phyloP scores from a whole-genome alignment of 2,888 invertebrate genomes.

The Polydrusus cervinus region DNA sequence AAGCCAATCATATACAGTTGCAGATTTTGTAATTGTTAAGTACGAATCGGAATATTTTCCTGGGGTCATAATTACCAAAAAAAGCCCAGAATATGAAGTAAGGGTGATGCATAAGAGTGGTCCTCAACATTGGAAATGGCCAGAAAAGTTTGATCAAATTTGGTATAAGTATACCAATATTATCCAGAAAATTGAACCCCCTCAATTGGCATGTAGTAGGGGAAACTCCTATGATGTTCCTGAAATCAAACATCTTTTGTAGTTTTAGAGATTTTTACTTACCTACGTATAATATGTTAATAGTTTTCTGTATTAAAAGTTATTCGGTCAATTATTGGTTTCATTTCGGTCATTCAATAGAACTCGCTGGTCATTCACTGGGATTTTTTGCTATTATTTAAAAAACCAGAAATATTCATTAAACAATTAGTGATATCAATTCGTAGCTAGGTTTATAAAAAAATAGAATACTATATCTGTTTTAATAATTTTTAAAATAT shows the following conservation, averaged over 20 bases:
- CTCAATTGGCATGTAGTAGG: neutral
- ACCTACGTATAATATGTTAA: neutral
- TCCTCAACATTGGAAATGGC: constrained; percentile 14
- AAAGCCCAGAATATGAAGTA: neutral
- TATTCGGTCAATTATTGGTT: constrained; percentile 15
- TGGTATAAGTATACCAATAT: neutral
- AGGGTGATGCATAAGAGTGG: constrained; percentile 21
- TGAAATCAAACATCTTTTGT: neutral
- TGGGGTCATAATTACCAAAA: constrained; percentile 14
- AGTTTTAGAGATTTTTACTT: neutral
- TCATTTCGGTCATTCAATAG: constrained; percentile 7
- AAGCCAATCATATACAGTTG: neutral
- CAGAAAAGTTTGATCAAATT: constrained; percentile 8
- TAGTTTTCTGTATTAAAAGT: neutral
- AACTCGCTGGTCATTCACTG: neutral
- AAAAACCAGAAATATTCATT: neutral
- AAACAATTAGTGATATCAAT: neutral
- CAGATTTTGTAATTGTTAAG: too few relatives aligned
- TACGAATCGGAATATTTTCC: constrained; percentile 4
- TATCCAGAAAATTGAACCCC: neutral
- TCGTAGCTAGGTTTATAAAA: neutral
- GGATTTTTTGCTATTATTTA: neutral
- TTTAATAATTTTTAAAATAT: neutral
- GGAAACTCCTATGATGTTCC: neutral
- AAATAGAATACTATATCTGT: neutral